A percentile compares a stretch with the other conserved stretches of the same genome.
Evolutionary conservation across 2,888 invertebrate genomes (phyloP).

Genomic region (Silvanus unidentatus): DNA sequence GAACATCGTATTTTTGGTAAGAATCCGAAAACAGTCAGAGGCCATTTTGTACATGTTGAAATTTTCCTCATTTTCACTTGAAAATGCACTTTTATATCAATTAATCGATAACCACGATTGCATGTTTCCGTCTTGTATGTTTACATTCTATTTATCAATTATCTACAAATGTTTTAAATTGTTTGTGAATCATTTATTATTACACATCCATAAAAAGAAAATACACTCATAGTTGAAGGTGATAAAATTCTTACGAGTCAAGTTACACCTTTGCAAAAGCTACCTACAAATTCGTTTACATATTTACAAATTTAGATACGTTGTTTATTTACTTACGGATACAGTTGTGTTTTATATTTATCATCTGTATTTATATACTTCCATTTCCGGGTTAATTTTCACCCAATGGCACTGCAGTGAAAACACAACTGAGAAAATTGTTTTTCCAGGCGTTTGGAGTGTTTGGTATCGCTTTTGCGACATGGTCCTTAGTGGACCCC

Average conservation of each 20-base stretch:
- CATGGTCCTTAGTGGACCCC: constrained; percentile 75
- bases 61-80: no score
- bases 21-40: constrained; percentile 32
- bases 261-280: no score
- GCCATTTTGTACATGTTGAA: constrained; percentile 26
- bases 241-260: no score
- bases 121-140: not conserved
- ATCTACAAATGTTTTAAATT: no score
- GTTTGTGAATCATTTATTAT: no score
- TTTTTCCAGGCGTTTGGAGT: constrained; percentile 64
- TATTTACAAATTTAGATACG: no score
- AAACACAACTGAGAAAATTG: not conserved
- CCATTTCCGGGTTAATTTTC: constrained; percentile 4
- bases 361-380: constrained; percentile 1
- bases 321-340: no score
- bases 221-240: no score
- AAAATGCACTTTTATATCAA: no score
- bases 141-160: no score
- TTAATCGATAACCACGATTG: not conserved
- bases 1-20: constrained; percentile 70
- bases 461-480: constrained; percentile 60
- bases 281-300: no score
- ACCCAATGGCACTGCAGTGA: constrained; percentile 4
- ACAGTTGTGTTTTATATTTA: not conserved
- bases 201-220: no score